phyloP scores from a whole-genome alignment of 2,888 invertebrate species.

The Polietes domitor region DNA sequence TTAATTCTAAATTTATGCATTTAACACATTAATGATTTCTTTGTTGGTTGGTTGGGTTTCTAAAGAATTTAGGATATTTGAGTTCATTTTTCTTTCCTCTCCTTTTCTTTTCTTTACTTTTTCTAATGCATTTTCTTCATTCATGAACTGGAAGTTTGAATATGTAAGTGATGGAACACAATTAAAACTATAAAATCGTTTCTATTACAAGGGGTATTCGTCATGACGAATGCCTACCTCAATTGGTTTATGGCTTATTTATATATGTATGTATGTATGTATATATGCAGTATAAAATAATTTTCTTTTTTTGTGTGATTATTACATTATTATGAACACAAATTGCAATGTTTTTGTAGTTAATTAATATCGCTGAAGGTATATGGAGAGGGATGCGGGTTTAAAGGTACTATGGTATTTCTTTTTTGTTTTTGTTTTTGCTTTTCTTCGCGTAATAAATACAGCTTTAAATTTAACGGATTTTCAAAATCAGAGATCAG shows the following conservation, averaged over 20 bases:
- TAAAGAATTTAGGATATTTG: conserved; percentile 74
- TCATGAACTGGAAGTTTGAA: background rate
- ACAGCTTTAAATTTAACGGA: background rate
- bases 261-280: background rate
- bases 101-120: conserved; percentile 45
- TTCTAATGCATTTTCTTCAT: conserved; percentile 43
- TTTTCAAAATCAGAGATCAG: conserved; percentile 17
- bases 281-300: background rate
- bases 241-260: conserved; percentile 8
- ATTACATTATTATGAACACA: conserved; percentile 35
- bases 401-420: conserved; percentile 56
- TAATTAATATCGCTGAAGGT: conserved; percentile 23
- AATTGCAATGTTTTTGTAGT: conserved; percentile 21
- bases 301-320: conserved; percentile 22
- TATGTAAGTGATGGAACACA: conserved; percentile 37
- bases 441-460: background rate
- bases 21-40: conserved; percentile 23
- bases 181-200: conserved; percentile 6
- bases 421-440: conserved; percentile 28
- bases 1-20: conserved; percentile 68
- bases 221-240: background rate
- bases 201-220: conserved; percentile 3
- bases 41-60: conserved; percentile 45
- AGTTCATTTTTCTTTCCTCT: conserved; percentile 73
- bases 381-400: background rate